These are phyloP conservation scores for Leptestheria dahalacensis DNA, from an alignment of 1,140 invertebrate genomes.

Conservation along the genomic window DNA sequence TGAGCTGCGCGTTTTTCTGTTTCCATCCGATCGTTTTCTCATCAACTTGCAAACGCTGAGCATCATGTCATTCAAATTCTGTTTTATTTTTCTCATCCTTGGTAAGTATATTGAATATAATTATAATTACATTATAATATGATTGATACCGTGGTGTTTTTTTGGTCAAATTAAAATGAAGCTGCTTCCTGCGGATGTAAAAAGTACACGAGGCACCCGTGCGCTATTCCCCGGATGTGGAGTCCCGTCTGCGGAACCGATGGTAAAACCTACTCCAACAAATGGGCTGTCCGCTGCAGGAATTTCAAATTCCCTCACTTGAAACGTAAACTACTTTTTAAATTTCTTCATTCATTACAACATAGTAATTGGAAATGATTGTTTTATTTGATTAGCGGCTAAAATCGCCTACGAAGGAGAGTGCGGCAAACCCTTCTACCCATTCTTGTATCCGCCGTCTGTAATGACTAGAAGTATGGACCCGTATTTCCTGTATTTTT, in stretches of 20 bases:
- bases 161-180: no score
- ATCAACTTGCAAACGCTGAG: no score
- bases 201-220: not conserved
- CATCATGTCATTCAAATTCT: no score
- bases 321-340: not conserved
- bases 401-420: not conserved
- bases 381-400: not conserved
- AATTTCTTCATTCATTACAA: not conserved
- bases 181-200: not conserved
- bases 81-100: no score
- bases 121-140: no score
- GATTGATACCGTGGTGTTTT: no score
- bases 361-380: not conserved
- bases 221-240: not conserved
- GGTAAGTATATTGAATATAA: no score
- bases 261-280: not conserved
- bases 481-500: not conserved
- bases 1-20: no score
- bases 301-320: not conserved
- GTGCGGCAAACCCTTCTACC: not conserved
- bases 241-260: not conserved
- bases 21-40: no score
- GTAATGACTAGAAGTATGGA: not conserved
- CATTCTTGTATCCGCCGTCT: not conserved
- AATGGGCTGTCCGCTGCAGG: not conserved